Percentiles rank a stretch among this genome's conserved stretches.
phyloP scores from a whole-genome alignment of 1,140 invertebrate genomes.

The Rhynchophorus ferrugineus region DNA sequence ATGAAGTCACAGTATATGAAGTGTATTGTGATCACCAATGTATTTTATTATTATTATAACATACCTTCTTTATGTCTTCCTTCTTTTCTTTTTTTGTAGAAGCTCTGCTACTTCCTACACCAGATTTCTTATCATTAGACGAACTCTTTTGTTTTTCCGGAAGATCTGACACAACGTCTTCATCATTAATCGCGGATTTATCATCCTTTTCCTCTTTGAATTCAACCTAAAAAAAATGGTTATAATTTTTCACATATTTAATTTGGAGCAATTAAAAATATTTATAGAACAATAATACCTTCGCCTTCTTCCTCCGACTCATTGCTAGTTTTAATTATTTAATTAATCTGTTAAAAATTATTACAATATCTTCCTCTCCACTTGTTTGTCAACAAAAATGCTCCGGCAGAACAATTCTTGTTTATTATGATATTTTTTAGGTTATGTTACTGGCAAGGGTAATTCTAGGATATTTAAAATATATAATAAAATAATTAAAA shows the following conservation, averaged over 20 bases:
- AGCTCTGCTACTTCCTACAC: conserved; percentile 39
- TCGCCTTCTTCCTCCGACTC: conserved; percentile 59
- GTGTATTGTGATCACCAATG: conserved; percentile 26
- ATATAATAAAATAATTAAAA: no score
- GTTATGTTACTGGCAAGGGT: no score
- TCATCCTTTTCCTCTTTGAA: conserved; percentile 58
- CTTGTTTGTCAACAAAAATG: no score
- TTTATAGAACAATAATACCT: conserved; percentile 40
- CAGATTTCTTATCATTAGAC: conserved; percentile 38
- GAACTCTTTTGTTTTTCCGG: conserved; percentile 55
- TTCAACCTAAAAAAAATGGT: conserved; percentile 50
- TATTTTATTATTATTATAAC: neutral
- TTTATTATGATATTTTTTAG: no score
- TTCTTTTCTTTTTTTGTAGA: conserved; percentile 42
- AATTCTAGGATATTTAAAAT: no score
- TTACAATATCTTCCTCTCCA: no score
- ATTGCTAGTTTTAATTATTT: no score
- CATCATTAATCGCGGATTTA: conserved; percentile 54
- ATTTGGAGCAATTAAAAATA: neutral
- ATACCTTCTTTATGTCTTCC: conserved; percentile 41
- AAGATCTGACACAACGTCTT: conserved; percentile 55
- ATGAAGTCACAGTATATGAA: neutral
- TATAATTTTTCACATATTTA: conserved; percentile 1
- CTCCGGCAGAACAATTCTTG: no score
- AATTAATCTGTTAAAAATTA: no score